Evolutionary conservation across 2,888 invertebrate genomes (phyloP).

Genomic region (Drosophila fulvimacula): DNA sequence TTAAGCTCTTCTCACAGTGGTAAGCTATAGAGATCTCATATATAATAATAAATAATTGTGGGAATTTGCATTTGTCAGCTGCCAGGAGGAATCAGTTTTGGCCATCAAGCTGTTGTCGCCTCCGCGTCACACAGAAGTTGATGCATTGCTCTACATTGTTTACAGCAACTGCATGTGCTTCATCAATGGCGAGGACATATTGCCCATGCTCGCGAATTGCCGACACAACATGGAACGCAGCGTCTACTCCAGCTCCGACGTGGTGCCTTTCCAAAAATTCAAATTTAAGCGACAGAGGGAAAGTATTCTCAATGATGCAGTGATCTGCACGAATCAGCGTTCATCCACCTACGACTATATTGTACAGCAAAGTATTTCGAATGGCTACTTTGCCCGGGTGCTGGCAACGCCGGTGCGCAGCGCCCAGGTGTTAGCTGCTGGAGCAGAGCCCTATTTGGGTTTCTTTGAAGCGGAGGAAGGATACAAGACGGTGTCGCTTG

Average conservation of each 20-base stretch:
- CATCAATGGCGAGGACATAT: conserved; percentile 90
- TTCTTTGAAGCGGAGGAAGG: conserved; percentile 97
- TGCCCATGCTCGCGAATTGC: conserved; percentile 91
- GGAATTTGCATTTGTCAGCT: conserved; percentile 61
- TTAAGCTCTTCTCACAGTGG: conserved; percentile 92
- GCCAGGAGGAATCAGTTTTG: conserved; percentile 92
- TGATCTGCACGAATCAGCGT: conserved; percentile 89
- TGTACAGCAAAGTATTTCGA: conserved; percentile 85
- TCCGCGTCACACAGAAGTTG: conserved; percentile 76
- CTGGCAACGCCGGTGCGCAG: conserved; percentile 91
- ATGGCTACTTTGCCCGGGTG: conserved; percentile 86
- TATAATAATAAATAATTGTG: not conserved
- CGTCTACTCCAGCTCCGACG: conserved; percentile 73
- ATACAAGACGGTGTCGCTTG: conserved; percentile 91
- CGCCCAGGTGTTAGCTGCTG: conserved; percentile 91
- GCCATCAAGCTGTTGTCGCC: conserved; percentile 91
- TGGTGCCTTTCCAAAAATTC: conserved; percentile 93
- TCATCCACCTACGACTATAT: conserved; percentile 92
- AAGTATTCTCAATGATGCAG: conserved; percentile 90
- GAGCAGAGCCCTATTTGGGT: conserved; percentile 93
- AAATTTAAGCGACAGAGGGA: conserved; percentile 91
- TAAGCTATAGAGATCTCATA: conserved; percentile 21
- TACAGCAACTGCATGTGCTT: conserved; percentile 90
- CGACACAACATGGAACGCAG: conserved; percentile 87
- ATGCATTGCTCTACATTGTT: conserved; percentile 83